Base-by-base conservation (phyloP, 2,797 vertebrate species). In the Anabas testudineus region DNA sequence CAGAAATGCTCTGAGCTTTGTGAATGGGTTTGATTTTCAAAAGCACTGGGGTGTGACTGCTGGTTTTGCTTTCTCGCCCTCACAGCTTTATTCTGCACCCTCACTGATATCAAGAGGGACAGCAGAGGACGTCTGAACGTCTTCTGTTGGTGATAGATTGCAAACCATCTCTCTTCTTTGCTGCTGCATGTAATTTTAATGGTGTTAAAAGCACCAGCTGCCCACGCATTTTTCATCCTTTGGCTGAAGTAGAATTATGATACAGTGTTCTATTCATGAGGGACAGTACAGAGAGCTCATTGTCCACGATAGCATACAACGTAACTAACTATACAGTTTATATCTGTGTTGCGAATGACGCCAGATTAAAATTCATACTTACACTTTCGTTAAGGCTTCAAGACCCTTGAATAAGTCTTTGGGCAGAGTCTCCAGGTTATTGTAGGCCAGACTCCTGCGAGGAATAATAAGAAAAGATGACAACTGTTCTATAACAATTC, bases 311-410 rank as follows among this genome's bases (percentile, higher is more conserved):
- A 16, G 45, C 37, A 61, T 42, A 2, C 16, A 56, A 64, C 52
- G 47, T 12, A n/a, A 21, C 22, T 71, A 71, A 48, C 43, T 47
- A 7, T 48, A 16, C 7, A 41, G 32, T 60, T 57, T 7, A 32
- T 65, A 32, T 55, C 30, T 56, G 46, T 54, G 51, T 69, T 36
- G 7, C 22, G 22, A 42, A 36, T 36, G 26, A 47, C n/a, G 34
- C 8, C 41, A 19, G 15, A 59, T 8, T 46, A n/a, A 41, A 63
- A 68, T 49, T 58, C n/a, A 60, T 72, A 95, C 97, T 95, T 94
- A 99, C 97, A 99, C 96, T 93, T 97, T 99, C 30, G 96, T 98
- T 90, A 99, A 93, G 51, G 97, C 97, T 86, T 99, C 97, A 71
- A 99, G 93, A 85, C 96, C 97, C 90, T 96, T 97, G 92, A 99